Percentiles rank a stretch among this genome's conserved stretches.
Conservation (phyloP, 23 tunicate genomes). For the Halocynthia aurantium region DNA sequence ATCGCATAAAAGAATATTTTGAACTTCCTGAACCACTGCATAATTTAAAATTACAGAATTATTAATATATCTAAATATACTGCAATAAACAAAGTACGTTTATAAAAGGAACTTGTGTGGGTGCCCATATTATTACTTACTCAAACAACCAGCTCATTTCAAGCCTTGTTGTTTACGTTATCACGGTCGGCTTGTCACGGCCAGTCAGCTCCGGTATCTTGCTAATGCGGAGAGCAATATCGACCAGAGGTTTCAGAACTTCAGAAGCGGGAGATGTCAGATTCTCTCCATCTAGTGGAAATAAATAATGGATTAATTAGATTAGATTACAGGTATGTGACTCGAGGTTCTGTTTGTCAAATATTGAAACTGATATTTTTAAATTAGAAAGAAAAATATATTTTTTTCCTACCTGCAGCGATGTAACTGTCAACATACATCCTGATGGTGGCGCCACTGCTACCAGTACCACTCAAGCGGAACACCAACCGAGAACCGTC, state of each 20-base stretch:
- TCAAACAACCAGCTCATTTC: too few relatives aligned
- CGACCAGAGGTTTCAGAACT: constrained; percentile 72
- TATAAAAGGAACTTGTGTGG: too few relatives aligned
- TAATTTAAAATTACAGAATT: too few relatives aligned
- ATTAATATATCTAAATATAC: too few relatives aligned
- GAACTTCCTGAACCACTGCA: too few relatives aligned
- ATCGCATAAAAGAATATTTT: too few relatives aligned
- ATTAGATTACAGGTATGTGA: not conserved
- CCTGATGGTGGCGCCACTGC: constrained; percentile 97
- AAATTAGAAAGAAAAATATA: not conserved
- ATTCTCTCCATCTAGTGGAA: constrained; percentile 16
- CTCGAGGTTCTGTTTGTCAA: too few relatives aligned
- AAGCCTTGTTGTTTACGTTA: constrained; percentile 42
- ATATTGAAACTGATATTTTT: not conserved
- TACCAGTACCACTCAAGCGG: constrained; percentile 93
- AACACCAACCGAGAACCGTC: constrained; percentile 90
- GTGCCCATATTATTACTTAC: too few relatives aligned
- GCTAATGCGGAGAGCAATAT: constrained; percentile 69
- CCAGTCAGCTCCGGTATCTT: constrained; percentile 86
- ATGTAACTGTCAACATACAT: constrained; percentile 90
- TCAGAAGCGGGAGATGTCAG: constrained; percentile 65
- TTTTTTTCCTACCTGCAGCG: constrained; percentile 3
- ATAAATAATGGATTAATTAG: not conserved
- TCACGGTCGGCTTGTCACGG: constrained; percentile 82
- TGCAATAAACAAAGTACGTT: too few relatives aligned